Evolutionary conservation across 2,797 vertebrate species (phyloP).

Genomic region (Oceanodroma leucorhoa): DNA sequence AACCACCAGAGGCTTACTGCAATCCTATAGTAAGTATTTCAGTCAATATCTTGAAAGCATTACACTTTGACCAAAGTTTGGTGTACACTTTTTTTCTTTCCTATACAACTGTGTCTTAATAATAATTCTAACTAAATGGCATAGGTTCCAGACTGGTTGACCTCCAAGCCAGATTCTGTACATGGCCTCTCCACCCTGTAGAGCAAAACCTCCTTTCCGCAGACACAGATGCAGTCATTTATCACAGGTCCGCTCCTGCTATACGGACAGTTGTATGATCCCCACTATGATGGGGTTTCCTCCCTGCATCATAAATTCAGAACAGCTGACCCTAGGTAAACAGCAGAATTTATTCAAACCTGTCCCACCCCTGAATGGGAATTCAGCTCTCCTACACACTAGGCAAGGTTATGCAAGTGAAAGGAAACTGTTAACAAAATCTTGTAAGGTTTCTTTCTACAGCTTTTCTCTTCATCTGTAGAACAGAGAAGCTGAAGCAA

Average conservation of each 20-base stretch:
- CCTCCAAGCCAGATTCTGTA: neutral
- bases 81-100: neutral
- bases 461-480: neutral
- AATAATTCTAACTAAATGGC: neutral
- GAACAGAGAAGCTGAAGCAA: neutral
- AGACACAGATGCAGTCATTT: neutral
- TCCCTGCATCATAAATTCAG: no score
- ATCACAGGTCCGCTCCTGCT: neutral
- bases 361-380: neutral
- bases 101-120: neutral
- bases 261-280: no score
- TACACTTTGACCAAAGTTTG: neutral
- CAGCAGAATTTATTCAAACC: neutral
- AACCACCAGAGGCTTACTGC: neutral
- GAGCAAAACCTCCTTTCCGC: neutral
- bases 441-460: neutral
- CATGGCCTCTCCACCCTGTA: neutral
- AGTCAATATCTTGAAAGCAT: neutral
- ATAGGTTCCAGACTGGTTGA: neutral
- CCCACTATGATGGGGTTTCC: no score
- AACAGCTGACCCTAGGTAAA: no score
- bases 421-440: neutral
- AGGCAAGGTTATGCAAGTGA: neutral
- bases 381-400: neutral
- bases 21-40: neutral